phyloP scores from a whole-genome alignment of 2,797 vertebrate genomes.

The Peromyscus nudipes region DNA sequence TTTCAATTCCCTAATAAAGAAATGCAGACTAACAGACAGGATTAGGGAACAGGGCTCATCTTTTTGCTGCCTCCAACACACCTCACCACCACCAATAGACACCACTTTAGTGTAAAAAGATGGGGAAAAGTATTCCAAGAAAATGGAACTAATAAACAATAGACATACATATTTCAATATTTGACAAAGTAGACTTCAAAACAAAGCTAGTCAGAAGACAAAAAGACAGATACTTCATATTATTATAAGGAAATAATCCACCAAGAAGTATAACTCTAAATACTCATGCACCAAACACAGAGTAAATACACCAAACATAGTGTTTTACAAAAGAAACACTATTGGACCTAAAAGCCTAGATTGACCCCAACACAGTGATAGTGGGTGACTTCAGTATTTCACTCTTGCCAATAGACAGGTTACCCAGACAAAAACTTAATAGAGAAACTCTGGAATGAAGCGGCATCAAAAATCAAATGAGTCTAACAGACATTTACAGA shows the following conservation, averaged over 20 bases:
- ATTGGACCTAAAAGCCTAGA: not conserved
- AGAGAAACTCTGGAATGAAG: not conserved
- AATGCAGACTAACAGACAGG: not conserved
- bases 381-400: not conserved
- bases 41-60: not conserved
- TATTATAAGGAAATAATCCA: not conserved
- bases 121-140: not conserved
- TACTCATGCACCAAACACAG: not conserved
- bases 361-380: not conserved
- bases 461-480: not conserved
- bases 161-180: not conserved
- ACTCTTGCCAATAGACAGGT: not conserved
- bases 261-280: not conserved
- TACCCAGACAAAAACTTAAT: not conserved
- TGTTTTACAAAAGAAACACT: not conserved
- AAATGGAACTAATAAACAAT: not conserved
- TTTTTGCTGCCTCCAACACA: not conserved
- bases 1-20: not conserved
- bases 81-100: not conserved
- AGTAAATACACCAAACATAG: not conserved
- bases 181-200: not conserved
- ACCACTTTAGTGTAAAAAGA: not conserved
- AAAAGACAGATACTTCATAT: not conserved
- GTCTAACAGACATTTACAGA: not conserved
- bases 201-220: not conserved